Evolutionary conservation across 2,113 vertebrate species (phyloP).

Genomic region (Otolemur garnettii): DNA sequence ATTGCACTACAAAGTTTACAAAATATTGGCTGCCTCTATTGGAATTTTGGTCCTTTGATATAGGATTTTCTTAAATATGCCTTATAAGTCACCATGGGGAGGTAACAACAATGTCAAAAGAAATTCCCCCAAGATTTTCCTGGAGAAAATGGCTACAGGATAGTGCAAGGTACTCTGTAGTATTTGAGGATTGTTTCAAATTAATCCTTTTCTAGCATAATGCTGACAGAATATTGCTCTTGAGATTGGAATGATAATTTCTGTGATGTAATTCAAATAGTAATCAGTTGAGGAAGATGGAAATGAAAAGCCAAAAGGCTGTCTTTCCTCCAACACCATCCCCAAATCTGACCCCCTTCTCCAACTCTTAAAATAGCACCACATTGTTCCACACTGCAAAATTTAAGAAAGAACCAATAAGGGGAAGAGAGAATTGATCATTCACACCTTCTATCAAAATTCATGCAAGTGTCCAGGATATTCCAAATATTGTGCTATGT

Average conservation of each 20-base stretch:
- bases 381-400: neutral
- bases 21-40: neutral
- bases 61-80: slow-evolving; percentile 27
- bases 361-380: neutral
- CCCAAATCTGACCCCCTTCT: neutral
- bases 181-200: slow-evolving; percentile 77
- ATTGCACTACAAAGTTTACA: neutral
- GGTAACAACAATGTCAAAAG: slow-evolving; percentile 81
- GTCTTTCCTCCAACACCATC: slow-evolving; percentile 5
- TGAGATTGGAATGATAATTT: slow-evolving; percentile 9
- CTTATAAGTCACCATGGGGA: neutral
- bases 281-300: neutral
- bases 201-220: neutral
- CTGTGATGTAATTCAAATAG: slow-evolving; percentile 28
- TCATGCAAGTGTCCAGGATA: neutral
- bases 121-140: slow-evolving; percentile 84
- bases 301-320: neutral
- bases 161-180: slow-evolving; percentile 81
- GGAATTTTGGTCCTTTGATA: slow-evolving; percentile 7
- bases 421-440: neutral
- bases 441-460: neutral
- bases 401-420: neutral
- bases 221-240: neutral
- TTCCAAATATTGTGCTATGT: neutral
- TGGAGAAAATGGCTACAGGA: slow-evolving; percentile 83